A percentile compares a stretch with the other conserved stretches of the same genome.
Evolutionary conservation across 2,113 vertebrate genomes (phyloP).

Genomic region (Trachemys scripta): DNA sequence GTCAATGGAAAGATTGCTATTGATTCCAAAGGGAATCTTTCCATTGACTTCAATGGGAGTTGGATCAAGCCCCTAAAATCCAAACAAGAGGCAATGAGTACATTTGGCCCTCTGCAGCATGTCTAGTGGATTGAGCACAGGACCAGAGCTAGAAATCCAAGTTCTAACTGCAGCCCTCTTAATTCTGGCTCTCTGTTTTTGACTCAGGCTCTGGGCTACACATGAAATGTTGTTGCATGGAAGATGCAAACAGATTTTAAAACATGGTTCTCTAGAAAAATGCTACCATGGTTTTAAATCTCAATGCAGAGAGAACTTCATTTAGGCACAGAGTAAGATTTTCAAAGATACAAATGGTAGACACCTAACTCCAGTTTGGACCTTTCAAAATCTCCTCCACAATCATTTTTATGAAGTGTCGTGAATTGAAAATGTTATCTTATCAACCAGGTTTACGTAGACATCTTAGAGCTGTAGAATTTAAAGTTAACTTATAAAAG

Average conservation of each 20-base stretch:
- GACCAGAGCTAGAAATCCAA: not conserved
- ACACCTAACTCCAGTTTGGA: not conserved
- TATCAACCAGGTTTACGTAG: not conserved
- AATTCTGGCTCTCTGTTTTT: not conserved
- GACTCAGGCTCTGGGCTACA: not conserved
- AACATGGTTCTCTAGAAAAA: not conserved
- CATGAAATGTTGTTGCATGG: not conserved
- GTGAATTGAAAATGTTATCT: accelerated
- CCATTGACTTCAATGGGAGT: not conserved
- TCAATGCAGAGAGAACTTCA: not conserved
- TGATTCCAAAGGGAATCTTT: too few relatives aligned
- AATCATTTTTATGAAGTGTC: not conserved
- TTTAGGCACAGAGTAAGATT: not conserved
- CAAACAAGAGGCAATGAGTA: accelerated
- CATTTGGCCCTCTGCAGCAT: not conserved
- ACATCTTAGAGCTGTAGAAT: not conserved
- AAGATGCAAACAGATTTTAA: not conserved
- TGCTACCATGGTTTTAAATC: not conserved
- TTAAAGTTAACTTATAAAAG: not conserved
- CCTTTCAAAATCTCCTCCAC: not conserved
- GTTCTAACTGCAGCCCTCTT: not conserved
- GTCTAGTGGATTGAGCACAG: not conserved
- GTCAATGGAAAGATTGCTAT: not conserved
- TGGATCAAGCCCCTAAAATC: not conserved
- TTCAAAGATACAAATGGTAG: not conserved